Evolutionary conservation across 1,140 invertebrate genomes (phyloP).

Genomic region (Tetramorium parvispinum): DNA sequence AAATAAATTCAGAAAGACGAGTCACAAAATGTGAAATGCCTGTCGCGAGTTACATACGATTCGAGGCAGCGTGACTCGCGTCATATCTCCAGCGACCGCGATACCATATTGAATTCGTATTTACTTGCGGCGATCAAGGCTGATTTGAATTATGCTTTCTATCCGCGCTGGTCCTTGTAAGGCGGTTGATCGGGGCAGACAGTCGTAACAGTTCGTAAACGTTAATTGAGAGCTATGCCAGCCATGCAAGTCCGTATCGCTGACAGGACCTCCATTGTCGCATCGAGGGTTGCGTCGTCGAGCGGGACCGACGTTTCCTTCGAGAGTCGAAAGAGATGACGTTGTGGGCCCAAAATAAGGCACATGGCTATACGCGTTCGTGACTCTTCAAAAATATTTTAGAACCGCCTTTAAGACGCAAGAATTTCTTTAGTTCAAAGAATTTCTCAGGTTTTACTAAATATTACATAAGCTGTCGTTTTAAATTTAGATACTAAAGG

Average conservation of each 20-base stretch:
- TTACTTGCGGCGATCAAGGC: slow-evolving; percentile 64
- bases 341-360: slow-evolving; percentile 59
- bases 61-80: slow-evolving; percentile 74
- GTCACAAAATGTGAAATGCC: slow-evolving; percentile 59
- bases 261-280: slow-evolving; percentile 79
- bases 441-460: background rate
- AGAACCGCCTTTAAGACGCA: slow-evolving; percentile 15
- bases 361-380: background rate
- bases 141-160: slow-evolving; percentile 53
- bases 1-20: slow-evolving; percentile 20
- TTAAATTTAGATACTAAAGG: background rate
- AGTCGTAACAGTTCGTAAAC: slow-evolving; percentile 71
- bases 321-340: slow-evolving; percentile 60
- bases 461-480: background rate
- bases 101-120: slow-evolving; percentile 73
- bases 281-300: slow-evolving; percentile 58
- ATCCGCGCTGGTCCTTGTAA: slow-evolving; percentile 55
- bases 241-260: slow-evolving; percentile 73
- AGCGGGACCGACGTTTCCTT: slow-evolving; percentile 58
- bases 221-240: slow-evolving; percentile 78
- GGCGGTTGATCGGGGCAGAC: slow-evolving; percentile 59
- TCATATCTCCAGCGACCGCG: slow-evolving; percentile 53
- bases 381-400: slow-evolving; percentile 60
- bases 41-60: slow-evolving; percentile 66
- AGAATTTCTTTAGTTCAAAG: background rate